Base-by-base conservation (phyloP, 2,113 vertebrate genomes). In the Sporophila hypoxantha region DNA sequence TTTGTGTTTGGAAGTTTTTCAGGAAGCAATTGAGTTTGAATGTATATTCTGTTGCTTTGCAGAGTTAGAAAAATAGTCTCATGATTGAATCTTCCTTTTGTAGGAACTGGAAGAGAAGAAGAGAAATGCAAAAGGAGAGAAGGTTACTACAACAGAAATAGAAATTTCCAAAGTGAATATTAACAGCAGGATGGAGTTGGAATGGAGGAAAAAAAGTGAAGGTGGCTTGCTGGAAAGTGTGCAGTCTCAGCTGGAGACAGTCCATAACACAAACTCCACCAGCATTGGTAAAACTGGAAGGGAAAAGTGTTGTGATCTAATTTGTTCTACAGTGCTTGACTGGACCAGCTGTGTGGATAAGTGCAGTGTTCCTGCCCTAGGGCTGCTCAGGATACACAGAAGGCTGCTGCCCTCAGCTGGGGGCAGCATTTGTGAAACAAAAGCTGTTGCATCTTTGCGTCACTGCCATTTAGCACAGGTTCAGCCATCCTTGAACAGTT, bases 71-170 rank as follows among this genome's bases (percentile, higher is more conserved):
- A 83, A 88, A 11, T 42, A 79, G 53, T 88, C 42, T 93, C 66
- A 74, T 41, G 75, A 56, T 76, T 64, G 41, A 87, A 69, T 86
- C 76, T 94, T 89, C 71, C 37, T 91, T 84, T 78, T 87, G 20
- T 66, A 99, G 98, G 98, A 98, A 93, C 97, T 98, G 50, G 97
- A 98, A 93, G 98, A 98, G 76, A 97, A 97, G n/a, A 97, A 98
- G 61, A 97, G 96, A 84, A 97, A 94, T 67, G 77, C 98, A 71
- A 97, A 96, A 93, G 97, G 97, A 65, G 97, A 96, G 87, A 97
- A 95, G 13, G 50, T 83, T 37, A 82, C 94, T 41, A 76, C 88
- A 36, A 85, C 74, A 1, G 94, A 95, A 79, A 93, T 62, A 19
- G 97, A 90, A 73, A 92, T 84, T 32, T 93, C 95, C 39, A 96